phyloP scores from a whole-genome alignment of 2,888 invertebrate genomes.

The Eledona agricola region DNA sequence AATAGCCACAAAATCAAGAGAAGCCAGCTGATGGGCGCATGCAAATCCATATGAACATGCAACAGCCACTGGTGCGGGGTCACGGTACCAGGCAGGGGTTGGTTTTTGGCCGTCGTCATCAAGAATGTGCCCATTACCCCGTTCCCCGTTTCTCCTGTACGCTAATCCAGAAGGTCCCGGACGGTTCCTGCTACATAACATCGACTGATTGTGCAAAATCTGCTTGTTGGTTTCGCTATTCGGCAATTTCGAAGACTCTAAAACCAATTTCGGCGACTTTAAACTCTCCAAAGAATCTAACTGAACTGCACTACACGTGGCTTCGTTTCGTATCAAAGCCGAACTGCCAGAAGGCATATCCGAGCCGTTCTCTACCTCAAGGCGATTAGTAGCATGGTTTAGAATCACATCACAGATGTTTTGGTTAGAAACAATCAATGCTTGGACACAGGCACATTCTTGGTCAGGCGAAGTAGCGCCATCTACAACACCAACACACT shows the following conservation, averaged over 20 bases:
- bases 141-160: slow-evolving; percentile 21
- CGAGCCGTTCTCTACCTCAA: slow-evolving; percentile 40
- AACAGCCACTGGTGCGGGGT: slow-evolving; percentile 74
- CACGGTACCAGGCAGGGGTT: slow-evolving; percentile 66
- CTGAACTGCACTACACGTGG: slow-evolving; percentile 12
- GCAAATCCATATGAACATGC: slow-evolving; percentile 80
- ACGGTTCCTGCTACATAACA: slow-evolving; percentile 28
- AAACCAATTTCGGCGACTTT: slow-evolving; percentile 58
- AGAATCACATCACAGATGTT: slow-evolving; percentile 49
- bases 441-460: slow-evolving; percentile 44
- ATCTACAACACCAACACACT: slow-evolving; percentile 52
- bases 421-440: slow-evolving; percentile 34
- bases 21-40: slow-evolving; percentile 75
- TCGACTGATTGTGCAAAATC: slow-evolving; percentile 31
- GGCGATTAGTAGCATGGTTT: slow-evolving; percentile 34
- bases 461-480: slow-evolving; percentile 48
- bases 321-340: too few relatives aligned
- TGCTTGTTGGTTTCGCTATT: slow-evolving; percentile 25
- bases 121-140: slow-evolving; percentile 46
- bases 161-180: slow-evolving; percentile 41
- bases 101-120: slow-evolving; percentile 42
- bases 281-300: slow-evolving; percentile 51
- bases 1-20: slow-evolving; percentile 78
- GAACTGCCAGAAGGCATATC: slow-evolving; percentile 40
- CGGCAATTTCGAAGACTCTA: slow-evolving; percentile 47